phyloP scores from a whole-genome alignment of 2,797 vertebrate genomes.

The Podarcis siculus region DNA sequence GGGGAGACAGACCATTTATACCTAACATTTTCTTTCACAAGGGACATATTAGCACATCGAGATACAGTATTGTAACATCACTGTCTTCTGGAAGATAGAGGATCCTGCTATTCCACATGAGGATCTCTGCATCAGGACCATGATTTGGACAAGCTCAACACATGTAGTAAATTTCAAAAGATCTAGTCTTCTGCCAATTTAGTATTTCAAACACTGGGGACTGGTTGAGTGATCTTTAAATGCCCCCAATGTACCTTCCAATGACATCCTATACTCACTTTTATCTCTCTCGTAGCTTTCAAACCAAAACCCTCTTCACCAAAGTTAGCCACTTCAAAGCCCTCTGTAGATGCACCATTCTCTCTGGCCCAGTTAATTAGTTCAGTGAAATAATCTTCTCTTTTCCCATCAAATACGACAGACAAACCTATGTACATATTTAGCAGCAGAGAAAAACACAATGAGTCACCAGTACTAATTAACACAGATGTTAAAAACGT shows the following conservation, averaged over 20 bases:
- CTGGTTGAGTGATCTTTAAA: neutral
- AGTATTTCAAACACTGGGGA: neutral
- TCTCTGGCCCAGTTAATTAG: slow-evolving; percentile 92
- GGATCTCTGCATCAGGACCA: too few species aligned
- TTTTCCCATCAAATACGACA: slow-evolving; percentile 89
- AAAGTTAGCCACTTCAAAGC: slow-evolving; percentile 90
- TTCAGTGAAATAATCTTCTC: slow-evolving; percentile 91
- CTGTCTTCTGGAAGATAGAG: neutral
- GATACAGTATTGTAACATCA: neutral
- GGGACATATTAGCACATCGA: neutral
- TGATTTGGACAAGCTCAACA: neutral
- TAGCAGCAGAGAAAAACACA: slow-evolving; percentile 54
- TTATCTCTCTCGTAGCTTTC: slow-evolving; percentile 92
- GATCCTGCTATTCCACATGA: neutral
- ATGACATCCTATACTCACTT: slow-evolving; percentile 80
- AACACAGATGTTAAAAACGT: neutral
- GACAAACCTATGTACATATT: slow-evolving; percentile 85
- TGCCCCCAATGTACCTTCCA: neutral
- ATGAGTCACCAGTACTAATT: neutral
- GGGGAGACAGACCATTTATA: neutral
- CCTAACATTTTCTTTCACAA: neutral
- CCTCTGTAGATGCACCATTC: slow-evolving; percentile 89
- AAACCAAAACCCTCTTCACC: slow-evolving; percentile 93
- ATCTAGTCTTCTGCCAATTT: neutral
- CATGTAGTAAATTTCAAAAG: neutral